Percentiles rank a stretch among this genome's conserved stretches.
phyloP scores from a whole-genome alignment of 35 echinoderm and acorn worm species.

The Heliocidaris tuberculata region DNA sequence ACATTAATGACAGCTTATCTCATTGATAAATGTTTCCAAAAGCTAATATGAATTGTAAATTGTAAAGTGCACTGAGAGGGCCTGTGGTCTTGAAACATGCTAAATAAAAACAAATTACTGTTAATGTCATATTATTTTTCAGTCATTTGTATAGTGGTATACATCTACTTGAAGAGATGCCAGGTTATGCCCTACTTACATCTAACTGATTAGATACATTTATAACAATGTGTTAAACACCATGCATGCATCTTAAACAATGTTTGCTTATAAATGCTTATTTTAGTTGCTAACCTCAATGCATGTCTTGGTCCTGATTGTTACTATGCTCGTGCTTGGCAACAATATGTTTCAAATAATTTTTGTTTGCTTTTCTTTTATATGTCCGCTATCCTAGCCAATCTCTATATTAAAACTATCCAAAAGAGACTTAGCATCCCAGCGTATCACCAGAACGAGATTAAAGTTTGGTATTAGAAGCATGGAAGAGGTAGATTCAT shows the following conservation, averaged over 20 bases:
- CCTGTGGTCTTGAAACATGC: no score
- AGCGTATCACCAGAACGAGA: background rate
- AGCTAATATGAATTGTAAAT: no score
- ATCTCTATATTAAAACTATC: constrained; percentile 14
- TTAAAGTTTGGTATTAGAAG: constrained; percentile 33
- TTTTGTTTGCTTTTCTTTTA: background rate
- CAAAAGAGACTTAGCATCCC: background rate
- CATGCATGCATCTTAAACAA: background rate
- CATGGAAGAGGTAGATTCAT: background rate
- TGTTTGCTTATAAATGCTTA: background rate
- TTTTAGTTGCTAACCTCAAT: background rate
- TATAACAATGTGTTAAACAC: background rate
- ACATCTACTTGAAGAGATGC: no score
- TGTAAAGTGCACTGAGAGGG: no score
- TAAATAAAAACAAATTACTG: no score
- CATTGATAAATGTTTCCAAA: no score
- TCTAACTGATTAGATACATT: no score
- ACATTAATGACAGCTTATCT: no score
- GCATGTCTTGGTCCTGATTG: background rate
- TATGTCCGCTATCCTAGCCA: background rate
- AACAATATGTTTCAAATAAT: background rate
- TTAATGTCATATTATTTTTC: no score
- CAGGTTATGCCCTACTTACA: no score
- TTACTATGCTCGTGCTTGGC: background rate
- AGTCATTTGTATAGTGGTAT: no score